These are phyloP conservation scores for Sinotaia quadrata DNA, from an alignment of 2,888 invertebrate genomes.

Conservation along the genomic window DNA sequence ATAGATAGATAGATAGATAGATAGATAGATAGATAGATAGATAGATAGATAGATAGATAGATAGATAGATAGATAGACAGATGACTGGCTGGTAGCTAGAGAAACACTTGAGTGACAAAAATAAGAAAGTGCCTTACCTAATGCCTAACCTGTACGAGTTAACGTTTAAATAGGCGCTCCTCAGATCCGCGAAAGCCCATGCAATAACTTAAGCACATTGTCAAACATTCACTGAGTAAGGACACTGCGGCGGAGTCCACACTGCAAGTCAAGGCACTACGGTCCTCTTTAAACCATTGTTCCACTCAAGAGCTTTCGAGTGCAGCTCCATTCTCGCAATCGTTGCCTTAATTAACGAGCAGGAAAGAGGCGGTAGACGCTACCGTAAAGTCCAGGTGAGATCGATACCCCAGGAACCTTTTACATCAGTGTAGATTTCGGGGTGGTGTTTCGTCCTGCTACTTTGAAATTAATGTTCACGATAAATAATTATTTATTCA, in stretches of 20 bases:
- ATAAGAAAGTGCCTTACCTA: too few species aligned
- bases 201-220: background rate
- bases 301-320: conserved; percentile 16
- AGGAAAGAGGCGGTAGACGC: conserved; percentile 16
- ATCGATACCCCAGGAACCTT: too few species aligned
- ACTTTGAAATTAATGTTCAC: too few species aligned
- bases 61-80: too few species aligned
- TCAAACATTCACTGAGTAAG: background rate
- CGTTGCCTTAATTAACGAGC: conserved; percentile 22
- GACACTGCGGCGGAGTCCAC: background rate
- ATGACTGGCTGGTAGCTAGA: too few species aligned
- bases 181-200: background rate
- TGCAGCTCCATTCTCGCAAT: conserved; percentile 2
- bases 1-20: too few species aligned
- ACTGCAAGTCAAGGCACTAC: background rate
- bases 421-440: too few species aligned
- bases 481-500: too few species aligned
- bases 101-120: too few species aligned
- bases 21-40: too few species aligned
- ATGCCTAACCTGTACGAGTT: background rate
- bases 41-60: too few species aligned
- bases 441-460: too few species aligned
- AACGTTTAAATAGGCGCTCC: background rate
- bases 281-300: conserved; percentile 23
- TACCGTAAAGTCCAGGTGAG: background rate